Conservation (phyloP, 2,113 vertebrate species). For the Herpetotheres cachinnans region DNA sequence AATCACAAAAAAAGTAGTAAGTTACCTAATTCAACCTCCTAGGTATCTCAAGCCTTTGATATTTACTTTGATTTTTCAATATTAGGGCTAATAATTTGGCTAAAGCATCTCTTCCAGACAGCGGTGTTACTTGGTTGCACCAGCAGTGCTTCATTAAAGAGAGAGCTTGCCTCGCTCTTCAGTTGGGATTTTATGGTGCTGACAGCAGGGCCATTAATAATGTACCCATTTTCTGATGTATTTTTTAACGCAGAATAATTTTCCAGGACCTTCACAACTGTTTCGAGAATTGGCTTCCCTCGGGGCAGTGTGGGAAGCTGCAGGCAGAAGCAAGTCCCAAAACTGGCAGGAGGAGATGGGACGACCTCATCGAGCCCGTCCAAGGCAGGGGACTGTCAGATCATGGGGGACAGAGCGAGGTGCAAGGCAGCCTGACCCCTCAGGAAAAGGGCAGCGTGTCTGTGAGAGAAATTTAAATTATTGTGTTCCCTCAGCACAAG, state of each 20-base stretch:
- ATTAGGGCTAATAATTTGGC: neutral
- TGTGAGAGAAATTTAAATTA: neutral
- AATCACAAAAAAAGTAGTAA: neutral
- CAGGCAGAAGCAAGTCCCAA: neutral
- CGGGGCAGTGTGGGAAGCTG: neutral
- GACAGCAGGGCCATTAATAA: neutral
- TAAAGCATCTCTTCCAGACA: neutral
- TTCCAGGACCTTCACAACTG: neutral
- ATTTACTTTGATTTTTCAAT: neutral
- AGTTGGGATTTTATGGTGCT: neutral
- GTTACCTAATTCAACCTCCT: neutral
- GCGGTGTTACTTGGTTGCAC: neutral
- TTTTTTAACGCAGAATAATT: neutral
- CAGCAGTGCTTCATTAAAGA: neutral
- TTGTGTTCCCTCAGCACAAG: fast-evolving
- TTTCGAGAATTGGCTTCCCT: neutral
- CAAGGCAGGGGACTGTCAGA: neutral
- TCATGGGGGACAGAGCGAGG: neutral
- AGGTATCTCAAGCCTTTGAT: neutral
- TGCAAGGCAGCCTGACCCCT: neutral
- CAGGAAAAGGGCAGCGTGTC: neutral
- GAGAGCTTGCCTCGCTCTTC: neutral
- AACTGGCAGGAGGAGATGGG: neutral
- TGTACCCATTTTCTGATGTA: neutral
- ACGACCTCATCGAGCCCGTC: neutral